These are phyloP conservation scores for Muntiacus muntjak DNA, from an alignment of 2,113 vertebrate species.

Conservation along the genomic window DNA sequence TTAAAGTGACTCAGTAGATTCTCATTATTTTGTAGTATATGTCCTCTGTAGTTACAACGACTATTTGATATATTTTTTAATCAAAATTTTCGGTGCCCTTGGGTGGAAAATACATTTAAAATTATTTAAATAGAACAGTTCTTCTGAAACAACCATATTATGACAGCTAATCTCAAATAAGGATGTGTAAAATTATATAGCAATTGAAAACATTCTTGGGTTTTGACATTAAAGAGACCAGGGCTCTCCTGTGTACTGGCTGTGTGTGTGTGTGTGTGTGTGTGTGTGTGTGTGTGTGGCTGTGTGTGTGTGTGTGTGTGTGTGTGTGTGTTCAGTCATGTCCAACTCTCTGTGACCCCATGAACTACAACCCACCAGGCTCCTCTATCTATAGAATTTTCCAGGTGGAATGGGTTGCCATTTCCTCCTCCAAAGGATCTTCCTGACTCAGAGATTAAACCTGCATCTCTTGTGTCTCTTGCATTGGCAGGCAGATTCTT, in stretches of 20 bases:
- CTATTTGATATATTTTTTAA: neutral
- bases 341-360: neutral
- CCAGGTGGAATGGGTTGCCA: neutral
- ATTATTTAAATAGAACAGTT: neutral
- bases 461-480: neutral
- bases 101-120: neutral
- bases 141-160: neutral
- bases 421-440: neutral
- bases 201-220: neutral
- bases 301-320: neutral
- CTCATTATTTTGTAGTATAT: neutral
- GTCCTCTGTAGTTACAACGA: neutral
- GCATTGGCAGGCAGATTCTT: neutral
- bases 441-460: neutral
- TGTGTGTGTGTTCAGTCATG: neutral
- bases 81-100: conserved; percentile 26
- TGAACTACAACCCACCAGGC: neutral
- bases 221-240: neutral
- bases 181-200: neutral
- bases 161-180: neutral
- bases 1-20: neutral
- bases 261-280: neutral
- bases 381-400: neutral
- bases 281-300: neutral
- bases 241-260: neutral